Percentiles rank a stretch among this genome's conserved stretches.
These are phyloP conservation scores for Oscheius sp. DNA, from an alignment of 1,140 invertebrate genomes.

Conservation along the genomic window DNA sequence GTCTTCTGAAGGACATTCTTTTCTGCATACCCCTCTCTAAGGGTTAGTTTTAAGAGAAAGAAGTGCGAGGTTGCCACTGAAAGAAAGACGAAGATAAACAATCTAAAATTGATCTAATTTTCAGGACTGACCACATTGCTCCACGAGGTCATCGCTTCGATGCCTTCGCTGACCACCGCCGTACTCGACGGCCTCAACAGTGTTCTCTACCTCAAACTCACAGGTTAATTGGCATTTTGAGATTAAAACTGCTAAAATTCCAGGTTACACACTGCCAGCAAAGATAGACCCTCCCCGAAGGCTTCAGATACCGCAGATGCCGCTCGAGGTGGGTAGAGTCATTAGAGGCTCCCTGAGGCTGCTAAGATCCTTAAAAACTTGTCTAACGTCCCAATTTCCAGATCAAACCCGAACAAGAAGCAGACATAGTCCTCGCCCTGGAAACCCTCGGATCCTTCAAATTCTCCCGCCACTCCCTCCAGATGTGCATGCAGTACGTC, in stretches of 20 bases:
- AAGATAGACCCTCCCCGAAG: not conserved
- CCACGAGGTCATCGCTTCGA: conserved; percentile 80
- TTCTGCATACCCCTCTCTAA: too few relatives aligned
- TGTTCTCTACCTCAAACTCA: conserved; percentile 33
- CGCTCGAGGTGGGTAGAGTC: not conserved
- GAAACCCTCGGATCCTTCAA: conserved; percentile 91
- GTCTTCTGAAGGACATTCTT: too few relatives aligned
- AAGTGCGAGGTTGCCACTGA: too few relatives aligned
- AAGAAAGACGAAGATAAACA: too few relatives aligned
- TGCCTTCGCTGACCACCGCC: conserved; percentile 80
- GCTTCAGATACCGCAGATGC: not conserved
- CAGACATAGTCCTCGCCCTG: conserved; percentile 79
- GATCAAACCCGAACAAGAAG: conserved; percentile 61
- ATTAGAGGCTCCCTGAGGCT: too few relatives aligned
- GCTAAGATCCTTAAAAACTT: too few relatives aligned
- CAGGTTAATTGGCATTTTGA: too few relatives aligned
- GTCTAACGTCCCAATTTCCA: conserved; percentile 43
- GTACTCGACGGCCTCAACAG: conserved; percentile 80
- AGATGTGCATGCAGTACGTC: conserved; percentile 57
- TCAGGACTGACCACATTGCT: conserved; percentile 56
- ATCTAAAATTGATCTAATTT: too few relatives aligned
- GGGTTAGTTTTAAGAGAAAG: too few relatives aligned
- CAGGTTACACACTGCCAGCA: not conserved
- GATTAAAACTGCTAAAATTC: too few relatives aligned
- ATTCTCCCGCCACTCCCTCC: conserved; percentile 74